Evolutionary conservation across 1,140 invertebrate species (phyloP), one percentile per base, ranked within the genome.

Genomic region (Eubasilissa regina): DNA sequence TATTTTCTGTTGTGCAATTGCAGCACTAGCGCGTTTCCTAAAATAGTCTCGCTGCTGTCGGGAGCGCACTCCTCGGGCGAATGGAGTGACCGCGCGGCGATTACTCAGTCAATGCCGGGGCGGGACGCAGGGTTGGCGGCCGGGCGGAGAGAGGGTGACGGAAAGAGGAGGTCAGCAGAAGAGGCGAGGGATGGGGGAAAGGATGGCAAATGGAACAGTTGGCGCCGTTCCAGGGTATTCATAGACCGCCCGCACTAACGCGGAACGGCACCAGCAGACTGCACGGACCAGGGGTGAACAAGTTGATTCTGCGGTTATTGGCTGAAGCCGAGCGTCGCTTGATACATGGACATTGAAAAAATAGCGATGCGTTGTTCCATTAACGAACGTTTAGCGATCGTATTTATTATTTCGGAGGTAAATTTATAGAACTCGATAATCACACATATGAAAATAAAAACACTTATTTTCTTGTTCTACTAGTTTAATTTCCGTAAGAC

Each of bases 191-290:
- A 47, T 43, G 35, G 62, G 62, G 19, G 73, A 73, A 70, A 10
- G 70, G 73, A 21, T 8, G 47, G 80, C 78, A 80, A 82, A 78
- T 82, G 81, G 81, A 82, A 80, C 81, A 82, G 68, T 80, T 82
- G 81, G 81, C 81, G 4, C 51, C 0, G 11, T 17, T 53, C 81
- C 81, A 82, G 66, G 64, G 56, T 82, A 82, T 82, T 82, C 79
- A 80, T 82, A 80, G 81, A 55, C 44, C 75, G 62, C 77, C 64
- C 76, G 70, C 72, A 45, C 9, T 62, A 35, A 58, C 77, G 75
- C 19, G 64, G 13, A 72, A 74, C 19, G 64, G 13, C 19, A 62
- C 60, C 35, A 25, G 35, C 60, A n/a, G 25, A 62, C 60, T 25
- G 60, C 35, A 4, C 35, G 13, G 25, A 21, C 19, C 25, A 62